phyloP scores from a whole-genome alignment of 2,113 vertebrate genomes.

The Oostethus manadensis region DNA sequence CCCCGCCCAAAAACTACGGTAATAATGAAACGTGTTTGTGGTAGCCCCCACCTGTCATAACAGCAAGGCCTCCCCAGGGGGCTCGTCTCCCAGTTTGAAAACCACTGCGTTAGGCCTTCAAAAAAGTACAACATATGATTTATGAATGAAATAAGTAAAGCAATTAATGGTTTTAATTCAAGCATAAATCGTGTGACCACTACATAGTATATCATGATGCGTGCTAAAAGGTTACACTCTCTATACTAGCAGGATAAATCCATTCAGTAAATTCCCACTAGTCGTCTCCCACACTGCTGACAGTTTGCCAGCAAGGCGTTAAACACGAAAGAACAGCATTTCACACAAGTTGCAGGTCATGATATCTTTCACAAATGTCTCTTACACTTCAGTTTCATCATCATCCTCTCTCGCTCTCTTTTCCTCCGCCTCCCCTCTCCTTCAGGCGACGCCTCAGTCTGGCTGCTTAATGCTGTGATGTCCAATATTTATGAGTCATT shows the following conservation, averaged over 20 bases:
- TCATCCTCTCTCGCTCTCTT: conserved; percentile 28
- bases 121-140: conserved; percentile 5
- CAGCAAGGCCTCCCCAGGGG: too few relatives aligned
- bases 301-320: conserved; percentile 15
- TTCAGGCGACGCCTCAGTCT: conserved; percentile 8
- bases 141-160: neutral
- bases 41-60: too few relatives aligned
- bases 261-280: conserved; percentile 4
- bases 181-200: neutral
- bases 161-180: conserved; percentile 8
- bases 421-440: conserved; percentile 9
- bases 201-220: neutral
- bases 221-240: neutral
- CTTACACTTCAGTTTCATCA: conserved; percentile 69
- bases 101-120: too few relatives aligned
- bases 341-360: conserved; percentile 44
- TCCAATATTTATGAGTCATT: conserved; percentile 33
- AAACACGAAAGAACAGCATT: conserved; percentile 35
- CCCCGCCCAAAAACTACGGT: too few relatives aligned
- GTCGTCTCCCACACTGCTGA: conserved; percentile 25
- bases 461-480: conserved; percentile 19
- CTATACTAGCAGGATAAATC: neutral
- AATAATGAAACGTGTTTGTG: too few relatives aligned
- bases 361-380: conserved; percentile 44
- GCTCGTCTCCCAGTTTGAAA: too few relatives aligned